Conservation (phyloP, 2,113 vertebrate species). For the Daphoenositta chrysoptera region DNA sequence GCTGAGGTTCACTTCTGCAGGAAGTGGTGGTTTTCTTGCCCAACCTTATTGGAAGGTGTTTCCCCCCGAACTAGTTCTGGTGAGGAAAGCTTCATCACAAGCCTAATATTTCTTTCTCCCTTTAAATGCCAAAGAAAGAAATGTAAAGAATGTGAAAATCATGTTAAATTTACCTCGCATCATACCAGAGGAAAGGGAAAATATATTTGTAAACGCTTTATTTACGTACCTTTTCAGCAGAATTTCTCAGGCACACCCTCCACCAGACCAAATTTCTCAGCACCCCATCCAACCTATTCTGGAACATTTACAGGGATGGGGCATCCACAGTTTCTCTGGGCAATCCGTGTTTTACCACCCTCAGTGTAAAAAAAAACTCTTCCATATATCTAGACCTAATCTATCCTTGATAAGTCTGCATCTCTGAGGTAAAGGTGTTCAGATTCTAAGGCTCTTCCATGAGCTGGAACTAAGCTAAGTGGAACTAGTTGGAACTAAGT, state of each 20-base stretch:
- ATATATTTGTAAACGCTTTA: neutral
- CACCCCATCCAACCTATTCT: neutral
- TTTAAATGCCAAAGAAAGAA: neutral
- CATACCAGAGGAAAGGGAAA: neutral
- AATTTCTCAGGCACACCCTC: neutral
- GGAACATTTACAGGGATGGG: neutral
- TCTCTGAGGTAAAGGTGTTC: neutral
- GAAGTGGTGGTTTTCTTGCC: neutral
- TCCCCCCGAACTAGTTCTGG: neutral
- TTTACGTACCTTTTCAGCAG: neutral
- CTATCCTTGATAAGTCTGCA: neutral
- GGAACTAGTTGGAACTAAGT: neutral
- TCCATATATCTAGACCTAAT: neutral
- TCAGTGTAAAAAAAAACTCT: neutral
- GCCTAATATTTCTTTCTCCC: neutral
- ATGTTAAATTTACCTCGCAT: neutral
- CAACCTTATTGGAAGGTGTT: neutral
- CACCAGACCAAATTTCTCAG: neutral
- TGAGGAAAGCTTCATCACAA: neutral
- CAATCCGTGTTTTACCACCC: neutral
- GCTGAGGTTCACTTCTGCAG: neutral
- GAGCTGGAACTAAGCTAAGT: neutral
- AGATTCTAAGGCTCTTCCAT: neutral
- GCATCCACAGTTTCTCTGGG: neutral
- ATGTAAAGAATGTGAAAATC: neutral